phyloP scores from a whole-genome alignment of 2,113 vertebrate genomes.

The Callospermophilus lateralis region DNA sequence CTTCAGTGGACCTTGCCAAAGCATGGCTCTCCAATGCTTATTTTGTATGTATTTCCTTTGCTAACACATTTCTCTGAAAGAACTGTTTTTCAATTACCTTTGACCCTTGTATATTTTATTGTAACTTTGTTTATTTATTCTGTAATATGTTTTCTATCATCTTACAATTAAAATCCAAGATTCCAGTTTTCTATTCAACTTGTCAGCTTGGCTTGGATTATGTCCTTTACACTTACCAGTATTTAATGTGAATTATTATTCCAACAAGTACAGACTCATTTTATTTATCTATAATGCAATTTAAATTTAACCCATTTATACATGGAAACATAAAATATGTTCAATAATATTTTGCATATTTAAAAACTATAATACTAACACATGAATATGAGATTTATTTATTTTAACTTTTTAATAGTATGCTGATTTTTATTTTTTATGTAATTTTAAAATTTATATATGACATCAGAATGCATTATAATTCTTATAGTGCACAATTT shows the following conservation, averaged over 20 bases:
- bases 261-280: background rate
- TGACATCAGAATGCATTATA: too few species aligned
- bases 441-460: too few species aligned
- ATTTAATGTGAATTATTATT: background rate
- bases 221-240: background rate
- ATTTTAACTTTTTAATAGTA: too few species aligned
- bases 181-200: background rate
- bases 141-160: background rate
- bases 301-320: background rate
- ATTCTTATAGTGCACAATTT: too few species aligned
- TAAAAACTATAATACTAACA: background rate
- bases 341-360: background rate
- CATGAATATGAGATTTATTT: too few species aligned
- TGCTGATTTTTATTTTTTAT: too few species aligned
- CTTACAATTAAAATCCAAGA: background rate
- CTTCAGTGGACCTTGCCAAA: slow-evolving; percentile 28
- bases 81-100: background rate
- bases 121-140: background rate
- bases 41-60: background rate
- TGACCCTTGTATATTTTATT: background rate
- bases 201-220: background rate
- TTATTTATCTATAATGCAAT: background rate
- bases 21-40: background rate
- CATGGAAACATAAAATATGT: background rate
- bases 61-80: background rate